A percentile compares a stretch with the other conserved stretches of the same genome.
Evolutionary conservation across 2,797 vertebrate species (phyloP).

Genomic region (Discoglossus pictus): DNA sequence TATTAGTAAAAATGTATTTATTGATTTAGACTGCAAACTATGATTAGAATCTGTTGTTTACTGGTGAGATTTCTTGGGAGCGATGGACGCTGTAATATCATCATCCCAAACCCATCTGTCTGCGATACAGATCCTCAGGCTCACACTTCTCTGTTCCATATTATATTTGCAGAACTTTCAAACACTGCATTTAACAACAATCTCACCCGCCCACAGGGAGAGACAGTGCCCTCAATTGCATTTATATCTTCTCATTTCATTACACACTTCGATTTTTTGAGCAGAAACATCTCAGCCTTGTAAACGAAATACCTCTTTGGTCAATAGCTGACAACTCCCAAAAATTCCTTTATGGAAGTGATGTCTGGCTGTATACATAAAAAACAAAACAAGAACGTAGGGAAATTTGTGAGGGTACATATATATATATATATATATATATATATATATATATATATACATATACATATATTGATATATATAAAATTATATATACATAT

Average conservation of each 20-base stretch:
- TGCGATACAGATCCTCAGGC: not conserved
- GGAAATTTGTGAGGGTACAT: no score
- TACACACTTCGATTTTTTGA: no score
- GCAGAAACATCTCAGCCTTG: not conserved
- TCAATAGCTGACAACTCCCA: conserved; percentile 1
- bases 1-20: not conserved
- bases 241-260: conserved; percentile 5
- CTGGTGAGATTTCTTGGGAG: not conserved
- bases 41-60: conserved; percentile 26
- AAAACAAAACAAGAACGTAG: no score
- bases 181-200: not conserved
- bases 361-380: not conserved
- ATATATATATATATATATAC: no score
- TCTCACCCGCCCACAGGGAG: not conserved
- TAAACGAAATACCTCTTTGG: not conserved
- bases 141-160: not conserved
- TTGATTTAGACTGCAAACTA: conserved; percentile 6
- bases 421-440: no score
- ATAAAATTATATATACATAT: no score
- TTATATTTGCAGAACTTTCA: not conserved
- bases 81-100: not conserved
- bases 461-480: no score
- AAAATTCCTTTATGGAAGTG: not conserved
- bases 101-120: not conserved
- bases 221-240: not conserved